Percentiles rank a stretch among this genome's conserved stretches.
phyloP scores from a whole-genome alignment of 2,113 vertebrate species.

The Turdus rufiventris region DNA sequence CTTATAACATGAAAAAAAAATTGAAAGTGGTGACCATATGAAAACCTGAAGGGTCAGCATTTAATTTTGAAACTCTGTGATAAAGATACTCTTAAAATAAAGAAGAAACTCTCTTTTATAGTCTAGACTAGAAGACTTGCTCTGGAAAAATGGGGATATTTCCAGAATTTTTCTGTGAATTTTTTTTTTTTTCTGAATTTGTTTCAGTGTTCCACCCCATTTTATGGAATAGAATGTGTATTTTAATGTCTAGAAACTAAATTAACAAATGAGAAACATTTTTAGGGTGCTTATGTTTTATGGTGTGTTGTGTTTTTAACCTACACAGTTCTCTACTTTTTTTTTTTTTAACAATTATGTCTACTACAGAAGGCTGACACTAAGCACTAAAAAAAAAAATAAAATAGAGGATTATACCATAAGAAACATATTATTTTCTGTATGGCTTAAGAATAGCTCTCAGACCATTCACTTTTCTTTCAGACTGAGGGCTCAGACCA shows the following conservation, averaged over 20 bases:
- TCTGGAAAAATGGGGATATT: not conserved
- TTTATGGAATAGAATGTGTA: not conserved
- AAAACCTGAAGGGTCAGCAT: not conserved
- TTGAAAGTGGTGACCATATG: not conserved
- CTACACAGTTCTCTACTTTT: not conserved
- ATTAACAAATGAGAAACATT: not conserved
- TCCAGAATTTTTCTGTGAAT: not conserved
- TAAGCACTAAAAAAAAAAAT: not conserved
- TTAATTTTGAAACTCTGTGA: not conserved
- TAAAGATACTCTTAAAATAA: not conserved
- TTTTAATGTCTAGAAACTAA: not conserved
- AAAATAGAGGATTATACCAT: not conserved
- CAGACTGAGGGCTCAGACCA: constrained; percentile 89
- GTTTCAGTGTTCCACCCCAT: not conserved
- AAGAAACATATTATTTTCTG: not conserved
- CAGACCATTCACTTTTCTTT: constrained; percentile 32
- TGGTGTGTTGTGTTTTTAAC: not conserved
- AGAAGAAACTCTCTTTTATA: not conserved
- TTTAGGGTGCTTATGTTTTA: not conserved
- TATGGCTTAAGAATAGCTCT: not conserved
- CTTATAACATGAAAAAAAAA: not conserved
- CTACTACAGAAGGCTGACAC: not conserved
- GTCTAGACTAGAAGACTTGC: not conserved
- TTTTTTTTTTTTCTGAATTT: not conserved
- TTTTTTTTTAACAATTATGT: not conserved